Base-by-base conservation (phyloP, 2,113 vertebrate genomes). In the Ondatra zibethicus region DNA sequence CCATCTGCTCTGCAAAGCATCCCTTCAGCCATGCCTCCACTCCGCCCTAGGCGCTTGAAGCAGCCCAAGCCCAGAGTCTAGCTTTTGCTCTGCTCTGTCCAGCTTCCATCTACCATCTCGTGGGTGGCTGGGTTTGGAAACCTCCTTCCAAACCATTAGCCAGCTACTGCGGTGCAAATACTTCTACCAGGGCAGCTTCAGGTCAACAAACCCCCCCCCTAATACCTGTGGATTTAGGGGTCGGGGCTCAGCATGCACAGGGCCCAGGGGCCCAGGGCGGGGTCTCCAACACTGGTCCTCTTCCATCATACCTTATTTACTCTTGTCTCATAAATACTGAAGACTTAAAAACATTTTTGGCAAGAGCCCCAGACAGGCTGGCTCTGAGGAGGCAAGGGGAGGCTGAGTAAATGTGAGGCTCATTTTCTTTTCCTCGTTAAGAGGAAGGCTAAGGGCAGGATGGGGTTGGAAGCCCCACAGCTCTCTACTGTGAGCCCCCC, bases 361-460 rank as follows among this genome's bases (percentile, higher is more conserved):
- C 96, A 85, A 31, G 55, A 94, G 63, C 95, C 14, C 58, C 90
- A 97, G 96, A 96, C 97, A 72, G 50, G 50, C 96, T 91, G 97
- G 90, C 96, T 95, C 93, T 94, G 90, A n/a, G 31, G 70, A 93
- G 77, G 63, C 89, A 89, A 66, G 7, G 47, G 70, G 84, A 76
- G 77, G 33, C n/a, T 27, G 66, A 89, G 77, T 36, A 47, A 13
- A 90, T 76, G 16, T 45, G 68, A 84, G 82, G 63, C 82, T 70
- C 21, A 4, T 92, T 82, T 77, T 70, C 47, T 39, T 45, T 36
- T 90, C 45, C 52, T 80, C 33, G 39, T 12, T 75, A 66, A 66
- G 36, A 88, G 65, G 25, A 45, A 50, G n/a, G 29, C 42, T 68
- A 68, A 52, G 21, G 52, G n/a, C 63, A 80, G 39, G 77, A 21